Base-by-base conservation (phyloP, 2,888 invertebrate species). In the Protophormia terraenovae region DNA sequence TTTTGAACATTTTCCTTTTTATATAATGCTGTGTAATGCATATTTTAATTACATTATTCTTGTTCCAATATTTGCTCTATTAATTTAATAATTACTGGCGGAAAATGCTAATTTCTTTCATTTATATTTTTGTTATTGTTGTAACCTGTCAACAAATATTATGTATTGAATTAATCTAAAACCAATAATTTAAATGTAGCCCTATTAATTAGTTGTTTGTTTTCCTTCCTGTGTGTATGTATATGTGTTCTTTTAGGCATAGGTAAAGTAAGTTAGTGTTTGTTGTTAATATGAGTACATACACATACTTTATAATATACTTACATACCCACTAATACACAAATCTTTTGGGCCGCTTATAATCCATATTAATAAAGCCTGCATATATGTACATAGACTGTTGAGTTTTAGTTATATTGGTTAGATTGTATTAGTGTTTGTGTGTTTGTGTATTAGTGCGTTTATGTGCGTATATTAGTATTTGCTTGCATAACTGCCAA, bases 401-500 rank as follows among this genome's bases (percentile, higher is more conserved):
- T 58, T 47, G 22, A 24, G 38, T 64, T 64, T n/a, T 60, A 60
- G 10, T 24, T 41, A 10, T 64, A 19, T 62, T 38, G 38, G n/a
- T 38, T n/a, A 58, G 16, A 12, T 67, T 71, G 27, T n/a, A 72
- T 67, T 66, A 29, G 7, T 24, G 53, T 19, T 19, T 29, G 35
- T 32, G 29, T 53, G 14, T 24, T 12, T 60, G 38, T 50, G 58
- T 45, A n/a, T 29, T 16, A 16, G 22, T 45, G 45, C n/a, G 35
- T 50, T 29, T 47, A 50, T 69, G 45, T 45, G 64, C n/a, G 24
- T 55, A 53, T 58, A 58, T 72, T 45, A 66, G 64, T 71, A 80
- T 76, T 75, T 77, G 69, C 78, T 82, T 86, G 81, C 78, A 83
- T 77, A 86, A 84, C 84, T 86, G 84, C 84, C 87, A 87, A 86